Evolutionary conservation across 2,113 vertebrate genomes (phyloP).

Genomic region (Ptilonorhynchus violaceus): DNA sequence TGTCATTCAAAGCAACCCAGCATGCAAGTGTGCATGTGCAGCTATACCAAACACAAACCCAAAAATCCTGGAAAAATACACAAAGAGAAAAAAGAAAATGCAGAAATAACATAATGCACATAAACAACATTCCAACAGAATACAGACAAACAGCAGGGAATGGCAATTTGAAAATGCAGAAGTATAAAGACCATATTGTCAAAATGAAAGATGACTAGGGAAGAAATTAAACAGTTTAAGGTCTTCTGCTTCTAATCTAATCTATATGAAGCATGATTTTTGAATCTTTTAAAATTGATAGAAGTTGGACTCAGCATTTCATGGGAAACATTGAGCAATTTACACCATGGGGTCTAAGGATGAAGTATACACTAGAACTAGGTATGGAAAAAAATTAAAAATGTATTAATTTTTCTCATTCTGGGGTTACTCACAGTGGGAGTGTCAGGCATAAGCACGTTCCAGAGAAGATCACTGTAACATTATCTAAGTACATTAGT

Average conservation of each 20-base stretch:
- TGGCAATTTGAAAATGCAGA: not conserved
- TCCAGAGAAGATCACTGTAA: not conserved
- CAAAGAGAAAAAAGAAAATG: not conserved
- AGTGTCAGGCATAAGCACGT: not conserved
- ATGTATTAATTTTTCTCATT: not conserved
- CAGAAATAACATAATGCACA: not conserved
- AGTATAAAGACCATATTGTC: not conserved
- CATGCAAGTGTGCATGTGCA: conserved; percentile 42
- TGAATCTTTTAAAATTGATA: not conserved
- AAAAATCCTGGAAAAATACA: not conserved
- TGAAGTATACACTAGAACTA: not conserved
- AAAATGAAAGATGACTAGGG: not conserved
- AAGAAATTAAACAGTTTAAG: not conserved
- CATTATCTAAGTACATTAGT: not conserved
- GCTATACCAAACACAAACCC: not conserved
- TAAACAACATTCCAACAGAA: not conserved
- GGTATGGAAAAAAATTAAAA: not conserved
- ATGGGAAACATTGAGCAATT: not conserved
- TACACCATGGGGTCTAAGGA: not conserved
- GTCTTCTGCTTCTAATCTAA: not conserved
- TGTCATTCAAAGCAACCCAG: conserved; percentile 24
- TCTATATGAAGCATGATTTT: not conserved
- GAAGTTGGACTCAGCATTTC: not conserved
- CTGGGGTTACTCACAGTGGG: not conserved
- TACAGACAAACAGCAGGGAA: not conserved